These are phyloP conservation scores for Drosophila leonis DNA, from an alignment of 2,888 invertebrate genomes.

Conservation along the genomic window DNA sequence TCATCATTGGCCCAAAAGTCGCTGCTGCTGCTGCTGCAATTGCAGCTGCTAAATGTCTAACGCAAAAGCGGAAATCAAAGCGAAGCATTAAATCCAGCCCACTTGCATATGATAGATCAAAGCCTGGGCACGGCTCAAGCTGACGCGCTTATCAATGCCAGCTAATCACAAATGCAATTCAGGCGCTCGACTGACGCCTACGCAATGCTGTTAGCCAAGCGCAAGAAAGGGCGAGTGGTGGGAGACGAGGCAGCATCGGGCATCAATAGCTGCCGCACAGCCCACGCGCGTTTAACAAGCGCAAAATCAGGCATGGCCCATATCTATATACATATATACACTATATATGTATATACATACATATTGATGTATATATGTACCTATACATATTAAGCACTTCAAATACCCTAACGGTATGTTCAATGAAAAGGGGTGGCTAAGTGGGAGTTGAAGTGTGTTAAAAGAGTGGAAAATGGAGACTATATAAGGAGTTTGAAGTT, in stretches of 20 bases:
- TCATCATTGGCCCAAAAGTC: constrained; percentile 62
- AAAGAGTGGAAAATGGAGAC: background rate
- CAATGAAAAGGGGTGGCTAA: background rate
- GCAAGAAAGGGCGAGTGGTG: constrained; percentile 13
- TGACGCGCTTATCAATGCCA: constrained; percentile 43
- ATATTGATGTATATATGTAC: background rate
- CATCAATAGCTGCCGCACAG: constrained; percentile 65
- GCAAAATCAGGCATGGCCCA: constrained; percentile 42
- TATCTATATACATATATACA: constrained; percentile 42
- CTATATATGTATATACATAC: constrained; percentile 9
- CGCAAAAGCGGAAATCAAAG: constrained; percentile 52
- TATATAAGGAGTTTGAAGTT: background rate
- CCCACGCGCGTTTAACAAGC: constrained; percentile 56
- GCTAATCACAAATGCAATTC: constrained; percentile 57
- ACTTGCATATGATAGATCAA: constrained; percentile 57
- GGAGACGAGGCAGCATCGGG: background rate
- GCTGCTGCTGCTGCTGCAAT: constrained; percentile 10
- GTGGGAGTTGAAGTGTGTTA: background rate
- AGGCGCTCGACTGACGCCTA: constrained; percentile 44
- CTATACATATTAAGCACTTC: constrained; percentile 46
- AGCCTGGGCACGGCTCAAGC: constrained; percentile 33
- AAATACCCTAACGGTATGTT: constrained; percentile 33
- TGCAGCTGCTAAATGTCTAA: constrained; percentile 24
- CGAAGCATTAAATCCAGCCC: constrained; percentile 41
- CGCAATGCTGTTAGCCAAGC: constrained; percentile 33